phyloP scores from a whole-genome alignment of 2,113 vertebrate genomes.

The Oncorhynchus mykiss region DNA sequence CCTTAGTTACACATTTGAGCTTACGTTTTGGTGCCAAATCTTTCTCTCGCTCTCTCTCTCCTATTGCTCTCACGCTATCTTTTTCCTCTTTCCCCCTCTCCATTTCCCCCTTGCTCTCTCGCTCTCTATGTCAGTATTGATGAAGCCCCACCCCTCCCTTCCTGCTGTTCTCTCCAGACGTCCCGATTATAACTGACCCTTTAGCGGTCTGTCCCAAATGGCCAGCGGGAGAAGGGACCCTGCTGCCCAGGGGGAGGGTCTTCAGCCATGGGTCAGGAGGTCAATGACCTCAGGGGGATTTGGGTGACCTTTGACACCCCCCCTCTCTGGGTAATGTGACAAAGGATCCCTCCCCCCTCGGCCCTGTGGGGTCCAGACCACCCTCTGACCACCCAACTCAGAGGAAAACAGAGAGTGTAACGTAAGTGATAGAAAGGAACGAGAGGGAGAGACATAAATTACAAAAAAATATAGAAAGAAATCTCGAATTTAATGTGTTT shows the following conservation, averaged over 20 bases:
- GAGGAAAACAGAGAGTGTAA: slow-evolving; percentile 5
- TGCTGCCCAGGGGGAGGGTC: slow-evolving; percentile 38
- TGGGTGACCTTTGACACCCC: slow-evolving; percentile 58
- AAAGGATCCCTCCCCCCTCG: slow-evolving; percentile 63
- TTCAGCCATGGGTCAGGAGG: slow-evolving; percentile 58
- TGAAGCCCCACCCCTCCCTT: too few species aligned
- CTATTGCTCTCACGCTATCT: background rate
- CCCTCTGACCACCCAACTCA: too few species aligned
- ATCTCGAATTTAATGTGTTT: too few species aligned
- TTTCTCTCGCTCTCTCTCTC: too few species aligned
- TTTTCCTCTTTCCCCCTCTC: background rate
- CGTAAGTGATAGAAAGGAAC: too few species aligned
- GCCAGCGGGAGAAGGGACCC: slow-evolving; percentile 32
- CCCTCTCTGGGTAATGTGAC: slow-evolving; percentile 52
- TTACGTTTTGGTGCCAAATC: too few species aligned
- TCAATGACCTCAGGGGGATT: slow-evolving; percentile 60
- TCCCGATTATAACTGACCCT: slow-evolving; percentile 24
- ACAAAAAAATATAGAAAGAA: too few species aligned
- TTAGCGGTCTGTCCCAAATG: slow-evolving; percentile 51
- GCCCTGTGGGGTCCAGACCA: slow-evolving; percentile 66
- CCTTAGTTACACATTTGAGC: too few species aligned
- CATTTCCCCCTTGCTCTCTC: background rate
- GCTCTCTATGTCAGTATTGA: too few species aligned
- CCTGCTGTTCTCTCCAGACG: background rate
- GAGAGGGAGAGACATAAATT: background rate